Base-by-base conservation (phyloP, 2,113 vertebrate species). In the Oryzias javanicus region DNA sequence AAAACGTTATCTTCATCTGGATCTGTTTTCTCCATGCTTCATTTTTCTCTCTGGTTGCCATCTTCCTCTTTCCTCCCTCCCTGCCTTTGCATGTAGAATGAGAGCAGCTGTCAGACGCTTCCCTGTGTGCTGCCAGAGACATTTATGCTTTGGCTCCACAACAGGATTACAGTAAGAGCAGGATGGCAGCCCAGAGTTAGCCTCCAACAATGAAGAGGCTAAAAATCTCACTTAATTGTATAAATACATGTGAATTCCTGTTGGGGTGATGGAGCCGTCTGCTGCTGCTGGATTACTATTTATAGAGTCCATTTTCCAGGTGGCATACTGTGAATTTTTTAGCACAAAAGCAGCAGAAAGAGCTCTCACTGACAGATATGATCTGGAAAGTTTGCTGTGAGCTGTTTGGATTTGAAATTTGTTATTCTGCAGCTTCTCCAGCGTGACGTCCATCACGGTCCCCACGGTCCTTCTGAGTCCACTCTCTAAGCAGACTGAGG, bases 101-200 rank as follows among this genome's bases (percentile, higher is more conserved):
- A 53, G 73, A 79, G 70, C 75, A 69, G 74, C 72, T 59, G 76
- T 81, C 78, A 81, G 78, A 81, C 72, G 63, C 60, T 57, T 79
- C 67, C 72, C 19, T 19, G 75, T 24, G 58, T 51, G 72, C 45
- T 68, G 70, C 72, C 63, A 71, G 51, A 80, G 61, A 78, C 74
- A 48, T 66, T 81, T 65, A 64, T 10, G 49, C 49, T 68, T 77
- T 81, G 78, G 72, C 80, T n/a, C 60, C 57, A 10, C 29, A 48
- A 42, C 75, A 74, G 46, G 54, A 74, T 59, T 66, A 63, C 66
- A 64, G 75, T 35, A 55, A 53, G 51, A 53, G 12, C 42, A 60
- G 70, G 65, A 71, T 46, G 18, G 60, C 66, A 57, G 67, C 67
- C 53, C 76, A 55, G 60, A 66, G 48, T 10, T 5, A 27, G 61